Percentiles rank a stretch among this genome's conserved stretches.
These are phyloP conservation scores for Xiphophorus birchmanni DNA, from an alignment of 2,797 vertebrate genomes.

Conservation along the genomic window DNA sequence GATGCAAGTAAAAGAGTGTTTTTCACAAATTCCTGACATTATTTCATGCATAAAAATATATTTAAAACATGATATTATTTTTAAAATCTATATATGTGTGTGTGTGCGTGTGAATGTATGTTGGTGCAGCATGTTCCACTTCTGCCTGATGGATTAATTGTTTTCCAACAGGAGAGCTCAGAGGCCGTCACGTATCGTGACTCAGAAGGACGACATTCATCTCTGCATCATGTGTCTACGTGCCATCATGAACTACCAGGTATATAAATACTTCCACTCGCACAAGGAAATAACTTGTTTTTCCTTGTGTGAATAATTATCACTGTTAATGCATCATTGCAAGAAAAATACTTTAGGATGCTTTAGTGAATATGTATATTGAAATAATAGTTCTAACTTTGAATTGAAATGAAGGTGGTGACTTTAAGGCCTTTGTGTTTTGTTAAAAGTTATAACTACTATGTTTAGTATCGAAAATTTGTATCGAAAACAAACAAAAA, in stretches of 20 bases:
- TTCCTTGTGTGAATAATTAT: not conserved
- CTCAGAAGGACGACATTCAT: slow-evolving; percentile 91
- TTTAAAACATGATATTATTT: not conserved
- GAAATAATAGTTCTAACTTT: not conserved
- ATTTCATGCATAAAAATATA: not conserved
- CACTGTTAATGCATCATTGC: not conserved
- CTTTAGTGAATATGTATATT: not conserved
- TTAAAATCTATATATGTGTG: not conserved
- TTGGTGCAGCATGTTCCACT: not conserved
- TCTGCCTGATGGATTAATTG: slow-evolving; percentile 5
- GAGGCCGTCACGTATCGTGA: slow-evolving; percentile 83
- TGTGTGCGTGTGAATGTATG: not conserved
- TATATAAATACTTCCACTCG: slow-evolving; percentile 43
- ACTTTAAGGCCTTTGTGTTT: not conserved
- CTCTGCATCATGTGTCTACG: slow-evolving; percentile 96
- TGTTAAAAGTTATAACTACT: not conserved
- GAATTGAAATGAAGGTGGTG: not conserved
- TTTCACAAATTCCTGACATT: not conserved
- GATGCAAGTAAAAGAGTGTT: not conserved
- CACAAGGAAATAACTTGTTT: not conserved
- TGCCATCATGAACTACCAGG: slow-evolving; percentile 99
- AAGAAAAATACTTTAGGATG: not conserved
- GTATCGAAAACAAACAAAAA: not conserved
- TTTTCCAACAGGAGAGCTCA: slow-evolving; percentile 83
- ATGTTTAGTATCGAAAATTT: not conserved